Percentiles rank a stretch among this genome's conserved stretches.
These are phyloP conservation scores for Ectemnius continuus DNA, from an alignment of 2,888 invertebrate species.

Conservation along the genomic window DNA sequence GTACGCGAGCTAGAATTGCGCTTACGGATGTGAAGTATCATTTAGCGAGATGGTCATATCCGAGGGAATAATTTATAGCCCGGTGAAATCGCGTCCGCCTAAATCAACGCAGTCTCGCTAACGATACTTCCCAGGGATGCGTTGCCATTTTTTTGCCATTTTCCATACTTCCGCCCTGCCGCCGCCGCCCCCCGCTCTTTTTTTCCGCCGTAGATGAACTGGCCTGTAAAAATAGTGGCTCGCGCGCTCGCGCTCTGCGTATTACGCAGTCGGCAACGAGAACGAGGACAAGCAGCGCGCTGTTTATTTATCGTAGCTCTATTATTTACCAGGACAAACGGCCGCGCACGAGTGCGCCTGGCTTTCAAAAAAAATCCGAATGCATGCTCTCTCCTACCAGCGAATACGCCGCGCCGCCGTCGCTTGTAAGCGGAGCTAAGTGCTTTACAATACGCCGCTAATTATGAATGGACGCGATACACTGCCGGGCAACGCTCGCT, in stretches of 20 bases:
- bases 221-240: slow-evolving; percentile 8
- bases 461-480: slow-evolving; percentile 41
- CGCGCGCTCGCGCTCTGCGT: slow-evolving; percentile 35
- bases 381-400: slow-evolving; percentile 31
- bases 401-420: slow-evolving; percentile 34
- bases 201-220: background rate
- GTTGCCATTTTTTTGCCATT: no score
- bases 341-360: slow-evolving; percentile 49
- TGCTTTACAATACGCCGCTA: slow-evolving; percentile 52
- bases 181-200: no score
- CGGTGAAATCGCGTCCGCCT: slow-evolving; percentile 2
- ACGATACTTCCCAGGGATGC: no score
- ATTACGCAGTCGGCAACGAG: slow-evolving; percentile 32
- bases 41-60: no score
- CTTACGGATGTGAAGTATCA: no score
- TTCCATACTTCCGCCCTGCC: no score
- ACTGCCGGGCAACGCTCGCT: no score
- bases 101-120: background rate
- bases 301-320: slow-evolving; percentile 48
- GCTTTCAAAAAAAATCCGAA: slow-evolving; percentile 45
- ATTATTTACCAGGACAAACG: slow-evolving; percentile 53
- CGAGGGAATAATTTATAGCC: no score
- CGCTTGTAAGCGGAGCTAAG: slow-evolving; percentile 48
- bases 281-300: slow-evolving; percentile 21
- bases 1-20: no score